Base-by-base conservation (phyloP, 2,113 vertebrate species). In the Xenopus borealis region DNA sequence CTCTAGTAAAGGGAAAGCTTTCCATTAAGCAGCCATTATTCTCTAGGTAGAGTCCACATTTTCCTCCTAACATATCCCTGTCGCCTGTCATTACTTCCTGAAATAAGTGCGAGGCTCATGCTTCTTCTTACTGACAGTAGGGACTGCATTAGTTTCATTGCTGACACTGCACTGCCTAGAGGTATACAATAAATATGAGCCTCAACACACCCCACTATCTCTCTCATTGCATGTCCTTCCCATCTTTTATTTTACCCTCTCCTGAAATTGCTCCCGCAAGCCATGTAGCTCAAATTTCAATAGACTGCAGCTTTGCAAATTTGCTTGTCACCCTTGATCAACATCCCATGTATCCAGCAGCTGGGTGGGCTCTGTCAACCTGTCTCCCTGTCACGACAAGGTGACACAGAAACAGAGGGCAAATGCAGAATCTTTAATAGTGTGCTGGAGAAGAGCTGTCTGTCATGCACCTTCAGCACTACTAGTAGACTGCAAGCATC, bases 261-360 rank as follows among this genome's bases (percentile, higher is more conserved):
- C 44, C 18, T 40, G 16, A 67, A 75, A 52, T 53, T 20, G 10
- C 72, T 61, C 65, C 65, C 18, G 16, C 64, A 13, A 55, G 69
- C 57, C 14, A 27, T 67, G 50, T 18, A 44, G 57, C 13, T 27
- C 58, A 65, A 69, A 40, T 67, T 73, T 72, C 66, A 77, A 66
- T 71, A 66, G 72, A 62, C 73, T 66, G 70, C 18, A 40, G 74
- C 78, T 71, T 45, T 40, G 64, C 70, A 70, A 74, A 66, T 44
- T 66, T 52, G 46, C 61, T 57, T 79, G 81, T 82, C 82, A 79
- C 46, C 71, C 76, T 66, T 72, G 68, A 82, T 82, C 78, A 79
- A 68, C 47, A 18, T 66, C 16, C 44, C 47, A 45, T 47, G 64
- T 10, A 72, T 75, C 72, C 11, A 45, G 44, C 33, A 64, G 64